Percentiles rank a stretch among this genome's conserved stretches.
phyloP scores from a whole-genome alignment of 2,113 vertebrate genomes.

The Hemibagrus wyckioides region DNA sequence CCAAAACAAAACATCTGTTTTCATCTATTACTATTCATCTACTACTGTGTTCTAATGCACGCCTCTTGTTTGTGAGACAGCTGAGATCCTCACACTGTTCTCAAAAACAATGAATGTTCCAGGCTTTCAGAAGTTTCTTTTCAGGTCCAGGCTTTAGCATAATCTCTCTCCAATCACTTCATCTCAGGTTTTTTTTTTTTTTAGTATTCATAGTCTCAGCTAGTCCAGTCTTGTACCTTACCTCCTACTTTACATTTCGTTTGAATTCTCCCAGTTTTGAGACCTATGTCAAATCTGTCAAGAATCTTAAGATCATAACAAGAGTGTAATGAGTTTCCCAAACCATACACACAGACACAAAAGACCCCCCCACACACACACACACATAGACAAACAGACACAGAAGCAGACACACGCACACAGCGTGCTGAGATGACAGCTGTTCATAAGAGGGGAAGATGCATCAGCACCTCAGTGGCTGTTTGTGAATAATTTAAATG shows the following conservation, averaged over 20 bases:
- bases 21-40: background rate
- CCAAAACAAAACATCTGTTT: background rate
- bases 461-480: slow-evolving; percentile 56
- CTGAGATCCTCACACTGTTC: background rate
- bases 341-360: background rate
- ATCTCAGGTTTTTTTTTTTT: background rate
- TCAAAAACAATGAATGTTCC: background rate
- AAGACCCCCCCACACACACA: too few relatives aligned
- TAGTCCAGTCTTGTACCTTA: background rate
- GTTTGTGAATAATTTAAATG: slow-evolving; percentile 72
- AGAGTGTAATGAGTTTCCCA: background rate
- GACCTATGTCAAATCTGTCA: background rate
- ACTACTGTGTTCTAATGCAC: background rate
- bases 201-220: background rate
- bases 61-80: background rate
- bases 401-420: background rate
- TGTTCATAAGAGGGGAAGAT: slow-evolving; percentile 47
- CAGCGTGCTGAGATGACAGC: slow-evolving; percentile 37
- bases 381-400: background rate
- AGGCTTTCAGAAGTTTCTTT: background rate
- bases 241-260: background rate
- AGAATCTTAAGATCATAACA: background rate
- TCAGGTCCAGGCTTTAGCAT: background rate
- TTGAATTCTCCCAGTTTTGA: background rate
- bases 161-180: slow-evolving; percentile 53